A percentile compares a stretch with the other conserved stretches of the same genome.
phyloP scores from a whole-genome alignment of 1,140 invertebrate species.

The Sminthurinus signatus region DNA sequence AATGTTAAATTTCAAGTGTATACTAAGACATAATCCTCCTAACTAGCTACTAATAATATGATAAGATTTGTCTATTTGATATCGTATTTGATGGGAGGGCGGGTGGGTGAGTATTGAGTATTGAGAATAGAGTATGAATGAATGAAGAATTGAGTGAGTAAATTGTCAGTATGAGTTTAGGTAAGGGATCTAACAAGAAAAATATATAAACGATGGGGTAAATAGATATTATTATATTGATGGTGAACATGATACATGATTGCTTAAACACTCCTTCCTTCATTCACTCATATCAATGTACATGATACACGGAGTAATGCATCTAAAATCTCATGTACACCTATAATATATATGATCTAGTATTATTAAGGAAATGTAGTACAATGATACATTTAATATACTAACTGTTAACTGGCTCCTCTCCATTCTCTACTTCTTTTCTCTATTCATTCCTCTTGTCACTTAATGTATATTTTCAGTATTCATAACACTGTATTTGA shows the following conservation, averaged over 20 bases:
- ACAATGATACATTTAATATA: too few species aligned
- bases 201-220: background rate
- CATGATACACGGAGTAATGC: background rate
- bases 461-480: too few species aligned
- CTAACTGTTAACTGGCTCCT: too few species aligned
- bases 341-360: too few species aligned
- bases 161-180: background rate
- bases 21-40: too few species aligned
- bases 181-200: background rate
- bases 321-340: background rate
- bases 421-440: too few species aligned
- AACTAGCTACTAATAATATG: background rate
- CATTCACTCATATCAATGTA: background rate
- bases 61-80: conserved; percentile 7
- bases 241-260: conserved; percentile 6
- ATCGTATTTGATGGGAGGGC: too few species aligned
- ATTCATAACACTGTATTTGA: too few species aligned
- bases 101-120: background rate
- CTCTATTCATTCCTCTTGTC: too few species aligned
- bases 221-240: background rate
- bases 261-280: background rate
- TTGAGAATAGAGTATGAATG: background rate
- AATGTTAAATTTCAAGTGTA: too few species aligned
- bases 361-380: too few species aligned
- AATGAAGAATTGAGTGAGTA: background rate